phyloP scores from a whole-genome alignment of 1,140 invertebrate genomes.

The Drosophila sturtevanti region DNA sequence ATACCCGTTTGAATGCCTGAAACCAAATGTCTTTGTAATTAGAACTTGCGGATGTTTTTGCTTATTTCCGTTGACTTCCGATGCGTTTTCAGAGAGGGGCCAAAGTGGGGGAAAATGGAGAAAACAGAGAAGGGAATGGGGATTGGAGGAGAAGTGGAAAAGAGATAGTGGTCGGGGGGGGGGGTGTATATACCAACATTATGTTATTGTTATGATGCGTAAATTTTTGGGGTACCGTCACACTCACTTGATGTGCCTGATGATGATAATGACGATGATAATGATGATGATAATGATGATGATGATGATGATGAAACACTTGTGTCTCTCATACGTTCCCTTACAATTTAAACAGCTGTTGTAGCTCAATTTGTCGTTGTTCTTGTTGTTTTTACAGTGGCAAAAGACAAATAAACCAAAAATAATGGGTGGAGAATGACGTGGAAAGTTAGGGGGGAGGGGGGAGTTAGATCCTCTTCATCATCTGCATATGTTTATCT shows the following conservation, averaged over 20 bases:
- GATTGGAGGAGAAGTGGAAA: too few species aligned
- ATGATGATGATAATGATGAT: neutral
- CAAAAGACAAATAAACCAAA: slow-evolving; percentile 48
- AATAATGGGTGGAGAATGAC: slow-evolving; percentile 19
- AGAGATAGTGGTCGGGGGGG: slow-evolving; percentile 13
- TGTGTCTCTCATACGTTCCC: slow-evolving; percentile 23
- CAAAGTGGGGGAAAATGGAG: slow-evolving; percentile 17
- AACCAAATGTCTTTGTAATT: slow-evolving; percentile 49
- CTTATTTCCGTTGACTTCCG: slow-evolving; percentile 69
- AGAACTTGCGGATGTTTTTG: slow-evolving; percentile 65
- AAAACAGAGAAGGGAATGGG: slow-evolving; percentile 1
- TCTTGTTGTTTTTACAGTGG: slow-evolving; percentile 42
- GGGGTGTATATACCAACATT: neutral
- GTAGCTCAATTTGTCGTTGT: slow-evolving; percentile 30
- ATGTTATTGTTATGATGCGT: slow-evolving; percentile 58
- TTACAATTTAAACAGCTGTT: slow-evolving; percentile 55
- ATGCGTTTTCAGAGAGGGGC: slow-evolving; percentile 27
- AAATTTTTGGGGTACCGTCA: slow-evolving; percentile 29
- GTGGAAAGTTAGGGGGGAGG: too few species aligned
- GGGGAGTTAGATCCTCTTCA: neutral
- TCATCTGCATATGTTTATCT: slow-evolving; percentile 38
- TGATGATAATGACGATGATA: neutral
- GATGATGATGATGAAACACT: slow-evolving; percentile 31
- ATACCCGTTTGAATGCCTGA: slow-evolving; percentile 11
- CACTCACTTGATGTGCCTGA: neutral